Percentiles rank a stretch among this genome's conserved stretches.
Evolutionary conservation across 2,113 vertebrate genomes (phyloP).

Genomic region (Hypanus sabinus): DNA sequence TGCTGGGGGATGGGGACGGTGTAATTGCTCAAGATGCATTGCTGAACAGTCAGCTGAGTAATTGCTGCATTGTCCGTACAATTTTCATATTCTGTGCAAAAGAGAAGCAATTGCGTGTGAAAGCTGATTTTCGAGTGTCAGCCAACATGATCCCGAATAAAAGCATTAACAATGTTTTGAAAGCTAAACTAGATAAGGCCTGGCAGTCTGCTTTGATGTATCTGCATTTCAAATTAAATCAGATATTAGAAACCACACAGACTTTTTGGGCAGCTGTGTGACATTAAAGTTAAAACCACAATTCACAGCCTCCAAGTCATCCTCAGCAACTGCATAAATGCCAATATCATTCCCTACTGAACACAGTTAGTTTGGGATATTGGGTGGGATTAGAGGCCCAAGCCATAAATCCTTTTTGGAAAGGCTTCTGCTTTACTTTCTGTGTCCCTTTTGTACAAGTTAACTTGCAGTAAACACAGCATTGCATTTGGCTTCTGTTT

Average conservation of each 20-base stretch:
- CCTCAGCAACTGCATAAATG: not conserved
- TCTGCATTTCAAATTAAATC: constrained; percentile 25
- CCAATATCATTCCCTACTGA: not conserved
- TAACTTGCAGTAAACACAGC: not conserved
- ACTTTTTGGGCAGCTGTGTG: not conserved
- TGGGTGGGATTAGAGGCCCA: not conserved
- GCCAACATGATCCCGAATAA: not conserved
- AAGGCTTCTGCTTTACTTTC: not conserved
- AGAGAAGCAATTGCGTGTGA: not conserved
- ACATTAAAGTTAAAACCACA: not conserved
- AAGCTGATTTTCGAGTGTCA: not conserved
- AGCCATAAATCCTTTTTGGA: not conserved
- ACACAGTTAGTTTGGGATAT: not conserved
- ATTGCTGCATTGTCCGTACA: not conserved
- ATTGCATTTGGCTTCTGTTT: not conserved
- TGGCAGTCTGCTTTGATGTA: not conserved
- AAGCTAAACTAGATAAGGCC: not conserved
- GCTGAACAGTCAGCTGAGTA: not conserved
- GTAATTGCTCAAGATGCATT: not conserved
- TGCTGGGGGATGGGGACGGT: not conserved
- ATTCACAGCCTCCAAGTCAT: not conserved
- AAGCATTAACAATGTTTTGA: not conserved
- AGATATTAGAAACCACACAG: not conserved
- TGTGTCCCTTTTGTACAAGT: not conserved
- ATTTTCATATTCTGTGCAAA: not conserved